phyloP scores from a whole-genome alignment of 2,888 invertebrate genomes.

The Petrolisthes manimaculis region DNA sequence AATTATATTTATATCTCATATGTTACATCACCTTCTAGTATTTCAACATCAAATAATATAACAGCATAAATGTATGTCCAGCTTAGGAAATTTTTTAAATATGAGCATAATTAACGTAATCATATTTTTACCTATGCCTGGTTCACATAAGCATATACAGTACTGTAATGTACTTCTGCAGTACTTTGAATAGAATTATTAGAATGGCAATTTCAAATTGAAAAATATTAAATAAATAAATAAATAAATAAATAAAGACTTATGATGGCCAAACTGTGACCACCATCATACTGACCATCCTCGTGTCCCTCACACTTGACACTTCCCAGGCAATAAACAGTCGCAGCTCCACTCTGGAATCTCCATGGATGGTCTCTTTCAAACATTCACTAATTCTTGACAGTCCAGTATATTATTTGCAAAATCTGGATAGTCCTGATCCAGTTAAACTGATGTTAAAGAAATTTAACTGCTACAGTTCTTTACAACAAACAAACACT shows the following conservation, averaged over 20 bases:
- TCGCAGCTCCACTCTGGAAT: constrained; percentile 42
- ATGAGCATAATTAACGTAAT: constrained; percentile 6
- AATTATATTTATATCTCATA: not conserved
- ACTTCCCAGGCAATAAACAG: constrained; percentile 42
- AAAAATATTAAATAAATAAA: constrained; percentile 25
- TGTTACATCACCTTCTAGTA: not conserved
- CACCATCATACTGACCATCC: constrained; percentile 57
- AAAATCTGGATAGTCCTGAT: constrained; percentile 30
- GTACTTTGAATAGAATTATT: too few relatives aligned
- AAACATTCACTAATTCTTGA: constrained; percentile 31
- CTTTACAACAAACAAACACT: constrained; percentile 31
- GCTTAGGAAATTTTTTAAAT: not conserved
- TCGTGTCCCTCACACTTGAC: constrained; percentile 41
- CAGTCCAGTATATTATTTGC: constrained; percentile 15
- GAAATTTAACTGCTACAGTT: constrained; percentile 8
- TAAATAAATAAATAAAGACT: constrained; percentile 17
- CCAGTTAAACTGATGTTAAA: constrained; percentile 29
- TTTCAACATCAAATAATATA: not conserved
- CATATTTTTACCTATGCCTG: too few relatives aligned
- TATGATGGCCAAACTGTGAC: constrained; percentile 39
- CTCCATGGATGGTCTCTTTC: constrained; percentile 35
- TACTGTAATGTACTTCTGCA: too few relatives aligned
- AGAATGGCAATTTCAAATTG: not conserved
- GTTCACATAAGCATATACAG: too few relatives aligned
- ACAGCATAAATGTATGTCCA: constrained; percentile 15